These are phyloP conservation scores for Heteromormyrus szaboi DNA, from an alignment of 2,797 vertebrate genomes.

Conservation along the genomic window DNA sequence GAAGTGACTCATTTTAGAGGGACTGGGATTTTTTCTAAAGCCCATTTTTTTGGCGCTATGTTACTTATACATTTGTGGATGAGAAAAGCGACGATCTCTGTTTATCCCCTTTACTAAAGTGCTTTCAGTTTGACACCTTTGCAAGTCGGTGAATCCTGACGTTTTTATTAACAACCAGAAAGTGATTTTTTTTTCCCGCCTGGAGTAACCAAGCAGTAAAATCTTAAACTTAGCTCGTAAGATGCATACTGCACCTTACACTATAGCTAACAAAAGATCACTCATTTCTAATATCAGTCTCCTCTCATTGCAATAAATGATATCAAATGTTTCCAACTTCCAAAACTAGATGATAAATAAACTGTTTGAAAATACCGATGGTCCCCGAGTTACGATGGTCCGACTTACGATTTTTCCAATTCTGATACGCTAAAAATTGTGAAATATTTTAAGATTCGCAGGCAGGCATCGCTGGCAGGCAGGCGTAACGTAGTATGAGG, in stretches of 20 bases:
- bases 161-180: background rate
- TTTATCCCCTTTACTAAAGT: background rate
- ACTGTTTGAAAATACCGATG: background rate
- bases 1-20: background rate
- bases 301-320: background rate
- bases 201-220: too few species aligned
- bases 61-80: background rate
- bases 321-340: background rate
- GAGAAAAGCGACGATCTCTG: background rate
- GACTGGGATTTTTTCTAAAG: background rate
- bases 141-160: background rate
- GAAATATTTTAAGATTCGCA: background rate
- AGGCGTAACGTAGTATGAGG: background rate
- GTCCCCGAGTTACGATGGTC: background rate
- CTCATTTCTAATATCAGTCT: background rate
- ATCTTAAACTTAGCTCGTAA: background rate
- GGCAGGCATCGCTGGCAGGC: background rate
- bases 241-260: background rate
- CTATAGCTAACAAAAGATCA: background rate
- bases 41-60: background rate
- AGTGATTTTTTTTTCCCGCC: background rate
- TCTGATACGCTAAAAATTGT: background rate
- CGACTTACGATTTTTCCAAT: background rate
- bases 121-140: background rate
- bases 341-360: background rate